phyloP scores from a whole-genome alignment of 2,888 invertebrate genomes.

The Eulithis prunata region DNA sequence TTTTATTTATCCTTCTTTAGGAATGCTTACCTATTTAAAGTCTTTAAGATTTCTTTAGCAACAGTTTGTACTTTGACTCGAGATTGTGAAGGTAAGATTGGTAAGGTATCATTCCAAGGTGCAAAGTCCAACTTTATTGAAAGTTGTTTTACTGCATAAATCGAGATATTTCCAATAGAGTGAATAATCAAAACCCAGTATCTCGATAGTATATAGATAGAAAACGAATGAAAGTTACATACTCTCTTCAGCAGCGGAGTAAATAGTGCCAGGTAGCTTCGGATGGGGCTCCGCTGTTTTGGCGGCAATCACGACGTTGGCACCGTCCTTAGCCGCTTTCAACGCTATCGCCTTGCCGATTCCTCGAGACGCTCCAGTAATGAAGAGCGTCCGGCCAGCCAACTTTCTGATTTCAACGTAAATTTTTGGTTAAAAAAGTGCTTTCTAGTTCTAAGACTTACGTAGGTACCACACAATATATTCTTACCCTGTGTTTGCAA shows the following conservation, averaged over 20 bases:
- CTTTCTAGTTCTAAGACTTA: constrained; percentile 6
- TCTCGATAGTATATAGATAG: not conserved
- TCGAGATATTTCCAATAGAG: not conserved
- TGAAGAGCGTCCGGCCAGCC: constrained; percentile 95
- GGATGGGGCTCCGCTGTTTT: constrained; percentile 96
- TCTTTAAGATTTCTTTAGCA: constrained; percentile 18
- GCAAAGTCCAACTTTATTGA: constrained; percentile 61
- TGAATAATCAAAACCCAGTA: not conserved
- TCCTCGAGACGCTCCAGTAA: constrained; percentile 98
- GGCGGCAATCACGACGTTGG: constrained; percentile 95
- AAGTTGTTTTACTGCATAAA: constrained; percentile 21
- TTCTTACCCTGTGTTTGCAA: constrained; percentile 79
- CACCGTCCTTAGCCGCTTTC: constrained; percentile 96
- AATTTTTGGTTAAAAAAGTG: constrained; percentile 32
- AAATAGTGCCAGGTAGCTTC: constrained; percentile 96
- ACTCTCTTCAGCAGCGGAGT: constrained; percentile 95
- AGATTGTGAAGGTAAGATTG: constrained; percentile 30
- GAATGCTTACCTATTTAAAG: not conserved
- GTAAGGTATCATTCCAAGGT: constrained; percentile 41
- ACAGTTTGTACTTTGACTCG: constrained; percentile 33
- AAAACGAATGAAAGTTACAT: constrained; percentile 50
- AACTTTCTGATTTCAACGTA: constrained; percentile 72
- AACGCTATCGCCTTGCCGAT: constrained; percentile 98
- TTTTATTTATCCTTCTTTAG: too few relatives aligned
- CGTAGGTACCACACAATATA: not conserved